Conservation (phyloP, 2,888 invertebrate species). For the Auanema freiburgensis region DNA sequence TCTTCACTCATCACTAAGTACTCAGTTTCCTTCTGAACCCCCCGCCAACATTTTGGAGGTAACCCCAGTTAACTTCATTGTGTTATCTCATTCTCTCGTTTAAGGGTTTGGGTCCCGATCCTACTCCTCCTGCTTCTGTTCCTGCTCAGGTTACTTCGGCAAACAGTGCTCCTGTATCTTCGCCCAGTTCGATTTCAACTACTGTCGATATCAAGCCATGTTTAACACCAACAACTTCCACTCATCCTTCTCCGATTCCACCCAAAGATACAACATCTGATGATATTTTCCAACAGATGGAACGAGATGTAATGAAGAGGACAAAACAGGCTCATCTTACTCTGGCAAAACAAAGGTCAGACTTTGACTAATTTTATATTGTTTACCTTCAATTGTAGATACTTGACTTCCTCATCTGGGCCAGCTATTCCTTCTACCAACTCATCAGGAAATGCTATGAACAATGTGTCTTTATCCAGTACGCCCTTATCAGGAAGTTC, state of each 20-base stretch:
- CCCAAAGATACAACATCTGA: slow-evolving; percentile 1
- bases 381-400: neutral
- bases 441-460: too few species aligned
- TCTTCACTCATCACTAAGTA: slow-evolving; percentile 2
- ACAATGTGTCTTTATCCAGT: too few species aligned
- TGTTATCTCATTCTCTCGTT: too few species aligned
- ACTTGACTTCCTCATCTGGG: too few species aligned
- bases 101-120: neutral
- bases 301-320: slow-evolving; percentile 36
- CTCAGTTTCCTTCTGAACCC: slow-evolving; percentile 14
- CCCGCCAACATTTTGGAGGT: slow-evolving; percentile 18
- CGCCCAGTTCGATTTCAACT: slow-evolving; percentile 1
- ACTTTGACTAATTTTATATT: neutral
- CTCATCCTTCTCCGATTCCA: slow-evolving; percentile 3
- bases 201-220: neutral
- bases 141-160: slow-evolving; percentile 2
- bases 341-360: neutral
- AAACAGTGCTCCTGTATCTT: neutral
- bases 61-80: too few species aligned
- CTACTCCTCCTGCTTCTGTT: neutral
- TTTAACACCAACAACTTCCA: neutral
- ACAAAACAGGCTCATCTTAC: slow-evolving; percentile 29
- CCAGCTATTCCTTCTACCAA: too few species aligned
- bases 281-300: slow-evolving; percentile 28
- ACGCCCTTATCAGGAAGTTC: too few species aligned